Evolutionary conservation across 2,797 vertebrate genomes (phyloP).

Genomic region (Rhinophrynus dorsalis): DNA sequence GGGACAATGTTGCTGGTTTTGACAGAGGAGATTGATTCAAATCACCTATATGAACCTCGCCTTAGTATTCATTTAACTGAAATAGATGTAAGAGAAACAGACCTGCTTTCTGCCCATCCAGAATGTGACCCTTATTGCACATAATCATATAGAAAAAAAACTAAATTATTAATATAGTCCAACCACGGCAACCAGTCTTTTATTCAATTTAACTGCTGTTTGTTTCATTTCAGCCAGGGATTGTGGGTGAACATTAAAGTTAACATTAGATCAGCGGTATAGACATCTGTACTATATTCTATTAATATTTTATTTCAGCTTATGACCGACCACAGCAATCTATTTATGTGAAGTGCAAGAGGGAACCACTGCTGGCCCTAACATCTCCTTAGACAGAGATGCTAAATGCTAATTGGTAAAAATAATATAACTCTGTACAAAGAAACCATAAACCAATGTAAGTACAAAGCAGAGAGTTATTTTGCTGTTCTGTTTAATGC

Average conservation of each 20-base stretch:
- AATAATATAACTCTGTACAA: no score
- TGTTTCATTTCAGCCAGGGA: background rate
- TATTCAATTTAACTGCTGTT: background rate
- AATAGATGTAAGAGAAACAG: no score
- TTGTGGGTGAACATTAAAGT: background rate
- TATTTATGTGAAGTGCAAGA: background rate
- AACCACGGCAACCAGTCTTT: background rate
- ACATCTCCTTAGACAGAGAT: background rate
- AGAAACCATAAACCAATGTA: no score
- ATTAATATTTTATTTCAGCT: constrained; percentile 4
- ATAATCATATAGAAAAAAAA: no score
- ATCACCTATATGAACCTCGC: no score
- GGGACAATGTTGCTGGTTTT: no score
- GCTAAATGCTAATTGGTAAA: background rate
- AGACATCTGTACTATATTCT: background rate
- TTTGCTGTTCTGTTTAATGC: background rate
- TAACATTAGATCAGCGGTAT: constrained; percentile 1
- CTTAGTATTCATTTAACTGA: no score
- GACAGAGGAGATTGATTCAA: no score
- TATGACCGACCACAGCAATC: background rate
- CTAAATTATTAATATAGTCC: background rate
- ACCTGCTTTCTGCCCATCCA: no score
- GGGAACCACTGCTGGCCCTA: background rate
- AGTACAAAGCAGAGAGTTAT: background rate
- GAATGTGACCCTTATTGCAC: no score